A percentile compares a stretch with the other conserved stretches of the same genome.
phyloP scores from a whole-genome alignment of 2,113 vertebrate species.

The Plecturocebus donacophilus region DNA sequence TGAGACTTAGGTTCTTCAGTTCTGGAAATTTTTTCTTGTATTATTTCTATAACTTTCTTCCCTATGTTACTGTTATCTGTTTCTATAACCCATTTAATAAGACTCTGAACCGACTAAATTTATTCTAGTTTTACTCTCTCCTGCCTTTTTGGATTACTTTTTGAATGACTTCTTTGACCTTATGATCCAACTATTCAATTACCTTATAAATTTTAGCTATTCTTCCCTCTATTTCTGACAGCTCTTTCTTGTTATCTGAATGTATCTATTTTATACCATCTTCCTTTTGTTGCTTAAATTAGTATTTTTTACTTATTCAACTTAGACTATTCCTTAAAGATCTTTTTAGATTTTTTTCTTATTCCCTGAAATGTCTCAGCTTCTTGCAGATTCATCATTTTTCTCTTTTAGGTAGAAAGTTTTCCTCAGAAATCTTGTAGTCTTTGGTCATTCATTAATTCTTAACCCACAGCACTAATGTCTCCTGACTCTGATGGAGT shows the following conservation, averaged over 20 bases:
- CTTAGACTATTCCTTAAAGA: neutral
- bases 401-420: neutral
- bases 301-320: neutral
- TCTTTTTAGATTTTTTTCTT: neutral
- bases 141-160: neutral
- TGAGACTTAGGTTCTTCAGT: neutral
- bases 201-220: neutral
- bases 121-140: neutral
- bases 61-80: neutral
- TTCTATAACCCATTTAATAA: neutral
- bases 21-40: neutral
- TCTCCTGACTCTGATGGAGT: neutral
- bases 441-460: neutral
- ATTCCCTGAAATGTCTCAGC: neutral
- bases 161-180: neutral
- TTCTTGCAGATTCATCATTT: neutral
- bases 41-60: neutral
- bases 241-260: neutral
- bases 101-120: neutral
- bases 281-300: neutral
- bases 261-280: neutral
- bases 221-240: neutral
- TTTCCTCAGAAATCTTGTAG: neutral
- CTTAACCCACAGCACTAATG: neutral
- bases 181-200: neutral